Conservation (phyloP, 1,140 invertebrate genomes). For the Pentalonia nigronervosa region DNA sequence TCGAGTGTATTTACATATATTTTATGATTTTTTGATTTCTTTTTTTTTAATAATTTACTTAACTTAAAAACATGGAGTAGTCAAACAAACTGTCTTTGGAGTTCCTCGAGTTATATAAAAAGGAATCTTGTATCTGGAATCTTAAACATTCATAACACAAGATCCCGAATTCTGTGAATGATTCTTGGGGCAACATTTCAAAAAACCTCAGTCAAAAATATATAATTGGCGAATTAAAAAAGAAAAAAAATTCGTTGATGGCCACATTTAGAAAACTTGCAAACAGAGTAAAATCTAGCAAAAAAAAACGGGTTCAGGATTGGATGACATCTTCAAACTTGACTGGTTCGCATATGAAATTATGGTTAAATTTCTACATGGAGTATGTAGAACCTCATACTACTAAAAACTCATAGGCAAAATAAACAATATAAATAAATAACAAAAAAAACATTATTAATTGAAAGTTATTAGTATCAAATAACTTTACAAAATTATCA, state of each 20-base stretch:
- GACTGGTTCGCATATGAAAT: conserved; percentile 61
- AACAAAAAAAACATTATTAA: no score
- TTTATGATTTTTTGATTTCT: no score
- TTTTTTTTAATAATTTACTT: no score
- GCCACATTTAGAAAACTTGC: conserved; percentile 60
- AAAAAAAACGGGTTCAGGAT: conserved; percentile 49
- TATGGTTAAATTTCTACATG: conserved; percentile 59
- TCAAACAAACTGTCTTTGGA: no score
- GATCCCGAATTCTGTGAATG: conserved; percentile 39
- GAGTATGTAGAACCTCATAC: neutral
- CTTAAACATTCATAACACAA: no score
- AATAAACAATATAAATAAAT: neutral
- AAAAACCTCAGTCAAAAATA: conserved; percentile 59
- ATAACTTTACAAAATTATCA: no score
- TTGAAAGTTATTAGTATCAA: no score
- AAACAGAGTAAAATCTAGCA: conserved; percentile 59
- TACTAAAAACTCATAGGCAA: neutral
- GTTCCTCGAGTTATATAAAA: no score
- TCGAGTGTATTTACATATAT: no score
- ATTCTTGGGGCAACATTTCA: conserved; percentile 54
- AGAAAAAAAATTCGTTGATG: conserved; percentile 63
- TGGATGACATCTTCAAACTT: conserved; percentile 60
- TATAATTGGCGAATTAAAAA: conserved; percentile 52
- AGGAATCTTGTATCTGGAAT: no score
- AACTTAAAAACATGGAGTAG: no score